A percentile compares a stretch with the other conserved stretches of the same genome.
phyloP scores from a whole-genome alignment of 2,113 vertebrate species.

The Lagopus leucura region DNA sequence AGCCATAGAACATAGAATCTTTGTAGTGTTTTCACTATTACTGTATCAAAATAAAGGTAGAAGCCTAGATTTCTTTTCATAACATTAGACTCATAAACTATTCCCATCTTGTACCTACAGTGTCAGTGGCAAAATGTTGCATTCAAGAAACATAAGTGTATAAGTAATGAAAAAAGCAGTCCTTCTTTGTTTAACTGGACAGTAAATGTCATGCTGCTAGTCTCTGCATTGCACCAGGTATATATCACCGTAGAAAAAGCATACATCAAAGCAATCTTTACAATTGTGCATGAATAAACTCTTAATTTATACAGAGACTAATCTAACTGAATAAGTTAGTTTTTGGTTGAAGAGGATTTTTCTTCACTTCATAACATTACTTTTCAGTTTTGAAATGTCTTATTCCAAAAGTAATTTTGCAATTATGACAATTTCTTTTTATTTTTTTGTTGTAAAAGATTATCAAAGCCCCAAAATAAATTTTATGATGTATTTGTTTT shows the following conservation, averaged over 20 bases:
- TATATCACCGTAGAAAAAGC: not conserved
- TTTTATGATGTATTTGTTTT: not conserved
- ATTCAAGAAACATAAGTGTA: not conserved
- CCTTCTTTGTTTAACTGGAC: not conserved
- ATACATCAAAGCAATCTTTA: not conserved
- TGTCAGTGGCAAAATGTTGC: not conserved
- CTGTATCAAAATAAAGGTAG: not conserved
- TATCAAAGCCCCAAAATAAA: not conserved
- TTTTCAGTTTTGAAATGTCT: not conserved
- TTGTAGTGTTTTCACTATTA: not conserved
- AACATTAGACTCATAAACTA: not conserved
- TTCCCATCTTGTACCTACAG: not conserved
- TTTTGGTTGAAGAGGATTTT: not conserved
- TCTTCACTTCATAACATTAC: not conserved
- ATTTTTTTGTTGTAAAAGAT: not conserved
- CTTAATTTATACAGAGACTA: not conserved
- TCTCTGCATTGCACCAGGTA: not conserved
- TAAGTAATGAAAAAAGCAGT: not conserved
- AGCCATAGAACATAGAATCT: not conserved
- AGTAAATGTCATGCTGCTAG: not conserved
- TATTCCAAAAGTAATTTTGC: not conserved
- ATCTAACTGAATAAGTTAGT: not conserved
- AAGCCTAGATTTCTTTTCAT: not conserved
- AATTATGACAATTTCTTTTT: not conserved
- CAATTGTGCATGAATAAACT: not conserved